These are phyloP conservation scores for Drosophila obscura DNA, from an alignment of 1,140 invertebrate species.

Conservation along the genomic window DNA sequence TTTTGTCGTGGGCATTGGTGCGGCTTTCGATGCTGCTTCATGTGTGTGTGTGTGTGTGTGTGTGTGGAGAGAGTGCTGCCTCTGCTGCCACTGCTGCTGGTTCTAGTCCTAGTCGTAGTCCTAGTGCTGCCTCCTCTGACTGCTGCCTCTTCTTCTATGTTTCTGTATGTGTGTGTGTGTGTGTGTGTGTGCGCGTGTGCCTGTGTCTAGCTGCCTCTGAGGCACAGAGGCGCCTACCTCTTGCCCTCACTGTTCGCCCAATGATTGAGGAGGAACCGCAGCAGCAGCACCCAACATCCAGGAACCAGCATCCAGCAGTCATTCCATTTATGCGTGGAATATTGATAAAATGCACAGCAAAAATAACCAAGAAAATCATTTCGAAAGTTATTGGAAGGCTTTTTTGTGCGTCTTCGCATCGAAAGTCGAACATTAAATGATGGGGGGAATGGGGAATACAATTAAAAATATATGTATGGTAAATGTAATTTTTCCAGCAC, in stretches of 20 bases:
- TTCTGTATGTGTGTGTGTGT: background rate
- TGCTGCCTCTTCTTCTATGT: no score
- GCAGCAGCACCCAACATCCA: conserved; percentile 33
- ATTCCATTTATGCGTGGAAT: conserved; percentile 61
- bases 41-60: conserved; percentile 24
- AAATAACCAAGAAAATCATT: background rate
- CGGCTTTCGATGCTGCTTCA: conserved; percentile 52
- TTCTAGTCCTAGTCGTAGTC: no score
- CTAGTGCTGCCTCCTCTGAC: no score
- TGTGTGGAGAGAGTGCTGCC: background rate
- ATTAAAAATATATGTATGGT: no score
- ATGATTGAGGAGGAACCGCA: conserved; percentile 45
- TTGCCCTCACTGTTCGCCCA: conserved; percentile 1
- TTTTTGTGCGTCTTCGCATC: no score
- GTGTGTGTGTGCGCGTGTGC: conserved; percentile 10
- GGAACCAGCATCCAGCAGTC: conserved; percentile 30
- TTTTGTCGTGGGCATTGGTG: conserved; percentile 53
- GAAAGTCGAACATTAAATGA: no score
- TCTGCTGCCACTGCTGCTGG: no score
- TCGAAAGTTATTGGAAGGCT: no score
- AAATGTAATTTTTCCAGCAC: no score
- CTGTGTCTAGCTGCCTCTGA: conserved; percentile 41
- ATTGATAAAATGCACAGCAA: conserved; percentile 57
- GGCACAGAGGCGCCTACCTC: conserved; percentile 28
- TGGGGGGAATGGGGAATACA: no score